These are phyloP conservation scores for Idaea straminata DNA, from an alignment of 2,888 invertebrate genomes.

Conservation along the genomic window DNA sequence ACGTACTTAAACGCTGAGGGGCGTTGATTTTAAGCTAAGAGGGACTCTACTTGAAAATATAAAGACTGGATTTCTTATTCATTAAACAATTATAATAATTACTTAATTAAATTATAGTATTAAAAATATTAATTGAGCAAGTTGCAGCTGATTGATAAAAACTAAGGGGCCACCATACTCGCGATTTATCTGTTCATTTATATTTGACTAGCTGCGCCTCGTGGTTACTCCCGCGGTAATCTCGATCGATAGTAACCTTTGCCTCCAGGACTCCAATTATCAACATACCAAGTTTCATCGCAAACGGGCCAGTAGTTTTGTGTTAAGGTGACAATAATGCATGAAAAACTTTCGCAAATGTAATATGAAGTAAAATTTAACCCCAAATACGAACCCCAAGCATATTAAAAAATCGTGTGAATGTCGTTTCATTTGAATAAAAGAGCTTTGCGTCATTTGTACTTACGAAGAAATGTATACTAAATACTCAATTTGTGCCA, in stretches of 20 bases:
- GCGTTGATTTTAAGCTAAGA: background rate
- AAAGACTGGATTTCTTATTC: constrained; percentile 1
- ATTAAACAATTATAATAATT: background rate
- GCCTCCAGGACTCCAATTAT: too few relatives aligned
- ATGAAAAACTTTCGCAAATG: too few relatives aligned
- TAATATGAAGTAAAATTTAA: background rate
- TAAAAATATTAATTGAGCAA: background rate
- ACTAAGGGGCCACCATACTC: constrained; percentile 51
- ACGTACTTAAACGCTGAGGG: too few relatives aligned
- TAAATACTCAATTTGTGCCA: constrained; percentile 70
- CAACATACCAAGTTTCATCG: too few relatives aligned
- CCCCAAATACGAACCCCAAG: background rate
- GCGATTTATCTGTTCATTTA: background rate
- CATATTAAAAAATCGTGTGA: constrained; percentile 7
- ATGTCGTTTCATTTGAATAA: constrained; percentile 36
- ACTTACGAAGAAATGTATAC: constrained; percentile 29
- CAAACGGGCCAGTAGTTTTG: too few relatives aligned
- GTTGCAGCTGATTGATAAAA: constrained; percentile 56
- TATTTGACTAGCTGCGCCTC: background rate
- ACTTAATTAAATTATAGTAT: background rate
- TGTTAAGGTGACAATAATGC: too few relatives aligned
- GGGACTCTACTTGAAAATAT: background rate
- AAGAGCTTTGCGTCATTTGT: constrained; percentile 40
- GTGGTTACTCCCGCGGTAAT: background rate
- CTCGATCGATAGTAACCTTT: too few relatives aligned